Evolutionary conservation across 2,113 vertebrate species (phyloP).

Genomic region (Lynx canadensis): DNA sequence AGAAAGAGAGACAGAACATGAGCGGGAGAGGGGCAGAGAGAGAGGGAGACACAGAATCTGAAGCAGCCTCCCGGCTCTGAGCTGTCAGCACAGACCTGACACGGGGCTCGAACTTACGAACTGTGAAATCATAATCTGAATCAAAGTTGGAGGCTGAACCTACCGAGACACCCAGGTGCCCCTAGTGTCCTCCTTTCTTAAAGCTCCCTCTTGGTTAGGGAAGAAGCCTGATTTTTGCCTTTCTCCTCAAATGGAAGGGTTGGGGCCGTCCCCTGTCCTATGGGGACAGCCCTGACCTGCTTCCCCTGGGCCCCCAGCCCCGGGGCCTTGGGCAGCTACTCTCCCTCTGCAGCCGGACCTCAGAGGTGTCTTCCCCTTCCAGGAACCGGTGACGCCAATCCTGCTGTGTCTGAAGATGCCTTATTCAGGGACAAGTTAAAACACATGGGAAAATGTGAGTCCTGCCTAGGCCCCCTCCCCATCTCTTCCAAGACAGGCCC

Average conservation of each 20-base stretch:
- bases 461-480: accelerated
- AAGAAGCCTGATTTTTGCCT: neutral
- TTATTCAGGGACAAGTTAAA: slow-evolving; percentile 98
- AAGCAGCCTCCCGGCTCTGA: too few relatives aligned
- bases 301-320: neutral
- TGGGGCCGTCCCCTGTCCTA: neutral
- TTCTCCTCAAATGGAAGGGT: neutral
- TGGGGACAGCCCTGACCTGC: neutral
- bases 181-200: neutral
- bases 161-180: neutral
- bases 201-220: neutral
- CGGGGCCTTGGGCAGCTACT: neutral
- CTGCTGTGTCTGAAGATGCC: slow-evolving; percentile 93
- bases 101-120: too few relatives aligned
- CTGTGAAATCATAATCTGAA: too few relatives aligned
- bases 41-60: too few relatives aligned
- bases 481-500: neutral
- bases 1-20: too few relatives aligned
- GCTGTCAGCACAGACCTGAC: too few relatives aligned
- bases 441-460: slow-evolving; percentile 99
- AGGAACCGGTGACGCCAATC: slow-evolving; percentile 85
- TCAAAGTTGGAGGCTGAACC: too few relatives aligned
- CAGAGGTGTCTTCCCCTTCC: slow-evolving; percentile 82
- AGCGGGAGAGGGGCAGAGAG: too few relatives aligned
- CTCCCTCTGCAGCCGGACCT: neutral